Evolutionary conservation across 1,140 invertebrate species (phyloP).

Genomic region (Scaptomyza pallida): DNA sequence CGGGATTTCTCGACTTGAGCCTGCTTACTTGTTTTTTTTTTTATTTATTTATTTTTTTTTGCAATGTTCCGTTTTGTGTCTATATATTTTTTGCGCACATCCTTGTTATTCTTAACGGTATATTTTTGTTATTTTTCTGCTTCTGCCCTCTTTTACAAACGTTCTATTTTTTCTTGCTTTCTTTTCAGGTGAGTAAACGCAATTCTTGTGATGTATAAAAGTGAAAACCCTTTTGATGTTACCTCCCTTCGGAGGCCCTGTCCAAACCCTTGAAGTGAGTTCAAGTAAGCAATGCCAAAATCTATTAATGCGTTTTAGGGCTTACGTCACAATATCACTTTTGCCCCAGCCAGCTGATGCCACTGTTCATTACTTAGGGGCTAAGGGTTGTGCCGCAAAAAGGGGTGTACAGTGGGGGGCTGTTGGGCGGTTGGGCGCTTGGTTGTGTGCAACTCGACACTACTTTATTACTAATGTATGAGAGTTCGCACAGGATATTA

Average conservation of each 20-base stretch:
- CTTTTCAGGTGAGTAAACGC: slow-evolving; percentile 77
- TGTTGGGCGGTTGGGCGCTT: neutral
- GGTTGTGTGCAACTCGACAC: slow-evolving; percentile 10
- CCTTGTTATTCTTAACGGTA: slow-evolving; percentile 10
- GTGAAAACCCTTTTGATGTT: slow-evolving; percentile 69
- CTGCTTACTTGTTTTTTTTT: slow-evolving; percentile 3
- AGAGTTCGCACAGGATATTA: slow-evolving; percentile 58
- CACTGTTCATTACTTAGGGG: slow-evolving; percentile 27
- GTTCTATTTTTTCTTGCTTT: slow-evolving; percentile 34
- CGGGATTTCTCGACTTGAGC: too few relatives aligned
- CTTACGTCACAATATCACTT: slow-evolving; percentile 8
- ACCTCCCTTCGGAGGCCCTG: neutral
- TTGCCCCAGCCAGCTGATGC: slow-evolving; percentile 11
- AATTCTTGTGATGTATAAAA: slow-evolving; percentile 68
- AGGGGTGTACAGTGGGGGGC: slow-evolving; percentile 11
- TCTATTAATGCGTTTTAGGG: slow-evolving; percentile 51
- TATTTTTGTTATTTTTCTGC: slow-evolving; percentile 8
- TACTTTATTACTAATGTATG: slow-evolving; percentile 56
- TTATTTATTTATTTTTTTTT: neutral
- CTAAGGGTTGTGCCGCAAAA: too few relatives aligned
- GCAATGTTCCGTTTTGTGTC: slow-evolving; percentile 7
- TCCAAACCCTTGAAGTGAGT: slow-evolving; percentile 23
- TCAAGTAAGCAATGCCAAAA: slow-evolving; percentile 44
- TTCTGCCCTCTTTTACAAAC: slow-evolving; percentile 36
- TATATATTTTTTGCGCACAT: slow-evolving; percentile 37